These are phyloP conservation scores for Pemphredon lugubris DNA, from an alignment of 2,888 invertebrate species.

Conservation along the genomic window DNA sequence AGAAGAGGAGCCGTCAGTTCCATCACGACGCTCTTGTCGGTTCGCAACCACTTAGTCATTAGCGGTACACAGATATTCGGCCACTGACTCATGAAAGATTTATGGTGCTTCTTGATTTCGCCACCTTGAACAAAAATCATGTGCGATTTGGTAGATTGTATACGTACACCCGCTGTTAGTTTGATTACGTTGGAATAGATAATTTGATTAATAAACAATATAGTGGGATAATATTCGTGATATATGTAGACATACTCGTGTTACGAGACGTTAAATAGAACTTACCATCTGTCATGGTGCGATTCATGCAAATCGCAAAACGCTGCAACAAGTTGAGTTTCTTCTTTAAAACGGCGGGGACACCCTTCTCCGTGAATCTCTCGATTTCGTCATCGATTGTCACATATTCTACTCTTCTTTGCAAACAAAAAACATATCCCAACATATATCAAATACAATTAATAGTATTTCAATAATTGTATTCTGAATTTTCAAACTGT, in stretches of 20 bases:
- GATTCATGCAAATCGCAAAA: slow-evolving; percentile 87
- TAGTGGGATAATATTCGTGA: too few species aligned
- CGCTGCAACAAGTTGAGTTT: slow-evolving; percentile 85
- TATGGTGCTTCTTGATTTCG: slow-evolving; percentile 68
- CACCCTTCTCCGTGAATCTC: slow-evolving; percentile 78
- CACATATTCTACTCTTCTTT: slow-evolving; percentile 76
- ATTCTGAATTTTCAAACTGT: too few species aligned
- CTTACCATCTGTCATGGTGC: slow-evolving; percentile 82
- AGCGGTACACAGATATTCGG: slow-evolving; percentile 71
- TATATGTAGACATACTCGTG: too few species aligned
- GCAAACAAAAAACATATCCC: slow-evolving; percentile 18
- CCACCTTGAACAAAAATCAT: slow-evolving; percentile 61
- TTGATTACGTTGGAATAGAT: too few species aligned
- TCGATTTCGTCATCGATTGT: slow-evolving; percentile 75
- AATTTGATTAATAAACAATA: not conserved
- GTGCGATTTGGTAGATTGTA: too few species aligned
- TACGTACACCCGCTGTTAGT: too few species aligned
- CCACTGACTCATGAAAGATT: slow-evolving; percentile 56
- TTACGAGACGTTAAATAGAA: too few species aligned
- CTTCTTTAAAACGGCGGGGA: slow-evolving; percentile 83
- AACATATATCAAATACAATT: not conserved
- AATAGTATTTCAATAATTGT: slow-evolving; percentile 1
- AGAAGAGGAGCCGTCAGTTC: slow-evolving; percentile 85
- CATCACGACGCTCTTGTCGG: slow-evolving; percentile 85
- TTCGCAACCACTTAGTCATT: slow-evolving; percentile 83